Evolutionary conservation across 1,140 invertebrate genomes (phyloP), one percentile per base, ranked within the genome.

Genomic region (Hypothenemus hampei): DNA sequence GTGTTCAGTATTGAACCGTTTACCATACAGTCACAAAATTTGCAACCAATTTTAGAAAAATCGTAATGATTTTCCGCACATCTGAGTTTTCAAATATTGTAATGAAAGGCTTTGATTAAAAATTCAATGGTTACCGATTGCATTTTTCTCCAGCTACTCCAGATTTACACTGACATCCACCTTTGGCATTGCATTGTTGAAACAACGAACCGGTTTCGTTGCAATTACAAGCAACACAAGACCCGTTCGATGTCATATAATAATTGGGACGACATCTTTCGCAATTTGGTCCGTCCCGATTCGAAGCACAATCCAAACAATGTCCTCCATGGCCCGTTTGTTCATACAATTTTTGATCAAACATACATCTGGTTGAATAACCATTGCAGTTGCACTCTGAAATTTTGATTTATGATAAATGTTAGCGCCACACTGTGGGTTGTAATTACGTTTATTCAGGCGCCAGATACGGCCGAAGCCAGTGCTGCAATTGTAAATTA

Each of bases 341-440:
- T 47, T 89, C 84, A 69, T 90, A 99, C 11, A 99, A 75, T 46
- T 92, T 85, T 59, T 86, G 81, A 75, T 99, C 94, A 75, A 98
- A 99, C 73, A 85, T 92, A 71, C 97, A 99, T 43, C 87, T 83
- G 53, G 91, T 86, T 1, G 96, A 94, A 66, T 91, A 91, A 1
- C 87, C 87, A 73, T 97, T 98, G 73, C 97, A 99, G 70, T 97
- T 93, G 73, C 97, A 99, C 24, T 90, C 97, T 99, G 74, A 35
- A 81, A 79, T 37, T 39, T n/a, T n/a, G n/a, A n/a, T n/a, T n/a
- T n/a, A n/a, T n/a, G n/a, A n/a, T n/a, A n/a, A n/a, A n/a, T n/a
- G n/a, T n/a, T n/a, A n/a, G n/a, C n/a, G n/a, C n/a, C n/a, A n/a
- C n/a, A n/a, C n/a, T n/a, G n/a, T n/a, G n/a, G n/a, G n/a, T n/a